Percentiles rank a stretch among this genome's conserved stretches.
Conservation (phyloP, 2,113 vertebrate species). For the Equus przewalskii region DNA sequence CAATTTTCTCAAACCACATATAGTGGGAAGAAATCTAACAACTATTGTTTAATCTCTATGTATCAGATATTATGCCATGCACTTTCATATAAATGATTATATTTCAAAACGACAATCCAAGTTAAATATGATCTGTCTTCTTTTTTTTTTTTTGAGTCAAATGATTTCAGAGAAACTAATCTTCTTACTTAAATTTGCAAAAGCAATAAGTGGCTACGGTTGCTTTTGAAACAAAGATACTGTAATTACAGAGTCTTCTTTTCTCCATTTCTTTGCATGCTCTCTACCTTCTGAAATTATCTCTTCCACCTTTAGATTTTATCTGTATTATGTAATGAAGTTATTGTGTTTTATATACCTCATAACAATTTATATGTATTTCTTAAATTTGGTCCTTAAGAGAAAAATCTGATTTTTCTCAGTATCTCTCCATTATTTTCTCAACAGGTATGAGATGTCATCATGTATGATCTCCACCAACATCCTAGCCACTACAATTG, state of each 20-base stretch:
- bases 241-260: neutral
- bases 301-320: neutral
- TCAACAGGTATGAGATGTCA: neutral
- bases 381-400: neutral
- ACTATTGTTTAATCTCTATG: neutral
- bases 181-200: neutral
- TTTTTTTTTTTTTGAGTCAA: neutral
- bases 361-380: neutral
- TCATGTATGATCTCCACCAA: neutral
- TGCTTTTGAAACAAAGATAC: neutral
- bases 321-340: neutral
- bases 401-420: neutral
- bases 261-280: neutral
- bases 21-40: neutral
- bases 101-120: neutral
- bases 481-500: neutral
- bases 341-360: neutral
- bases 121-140: neutral
- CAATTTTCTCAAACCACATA: neutral
- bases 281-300: neutral
- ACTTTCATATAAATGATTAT: neutral
- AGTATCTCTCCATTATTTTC: neutral
- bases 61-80: neutral
- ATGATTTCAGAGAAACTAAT: neutral
- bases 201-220: neutral